A percentile compares a stretch with the other conserved stretches of the same genome.
Evolutionary conservation across 2,888 invertebrate species (phyloP).

Genomic region (Eudasyphora cyanicolor): DNA sequence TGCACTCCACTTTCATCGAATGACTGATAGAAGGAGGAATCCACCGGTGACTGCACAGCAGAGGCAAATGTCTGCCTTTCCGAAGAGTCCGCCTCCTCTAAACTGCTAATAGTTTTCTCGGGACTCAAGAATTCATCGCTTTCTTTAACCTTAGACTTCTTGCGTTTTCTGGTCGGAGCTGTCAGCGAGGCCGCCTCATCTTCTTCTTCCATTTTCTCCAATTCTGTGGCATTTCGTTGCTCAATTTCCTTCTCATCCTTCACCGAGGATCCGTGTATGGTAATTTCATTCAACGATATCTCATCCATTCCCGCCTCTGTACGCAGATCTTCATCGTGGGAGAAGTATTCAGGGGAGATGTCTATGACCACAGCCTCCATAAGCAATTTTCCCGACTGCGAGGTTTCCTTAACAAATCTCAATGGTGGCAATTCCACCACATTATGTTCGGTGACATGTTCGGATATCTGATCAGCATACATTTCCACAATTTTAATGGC

Average conservation of each 20-base stretch:
- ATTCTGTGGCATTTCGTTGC: constrained; percentile 79
- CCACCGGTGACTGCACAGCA: constrained; percentile 62
- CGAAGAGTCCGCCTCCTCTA: constrained; percentile 81
- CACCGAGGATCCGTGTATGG: constrained; percentile 82
- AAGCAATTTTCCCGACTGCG: constrained; percentile 90
- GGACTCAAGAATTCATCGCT: constrained; percentile 86
- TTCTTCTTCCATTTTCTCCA: constrained; percentile 82
- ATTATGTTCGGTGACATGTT: constrained; percentile 91
- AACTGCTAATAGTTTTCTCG: constrained; percentile 82
- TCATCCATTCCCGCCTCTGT: constrained; percentile 94
- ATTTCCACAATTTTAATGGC: constrained; percentile 95
- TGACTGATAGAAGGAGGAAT: constrained; percentile 50
- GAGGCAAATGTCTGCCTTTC: constrained; percentile 86
- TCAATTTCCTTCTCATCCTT: constrained; percentile 81
- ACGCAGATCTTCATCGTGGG: constrained; percentile 88
- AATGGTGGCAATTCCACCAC: constrained; percentile 92
- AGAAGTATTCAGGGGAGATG: constrained; percentile 91
- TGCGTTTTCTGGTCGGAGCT: constrained; percentile 81
- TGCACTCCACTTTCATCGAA: constrained; percentile 68
- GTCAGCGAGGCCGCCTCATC: constrained; percentile 82
- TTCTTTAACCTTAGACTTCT: constrained; percentile 85
- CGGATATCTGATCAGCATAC: constrained; percentile 95
- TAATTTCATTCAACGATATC: constrained; percentile 90
- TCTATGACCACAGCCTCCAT: constrained; percentile 96
- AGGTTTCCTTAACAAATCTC: constrained; percentile 93